Base-by-base conservation (phyloP, 2,888 invertebrate species). In the Drosophila buzzatii region DNA sequence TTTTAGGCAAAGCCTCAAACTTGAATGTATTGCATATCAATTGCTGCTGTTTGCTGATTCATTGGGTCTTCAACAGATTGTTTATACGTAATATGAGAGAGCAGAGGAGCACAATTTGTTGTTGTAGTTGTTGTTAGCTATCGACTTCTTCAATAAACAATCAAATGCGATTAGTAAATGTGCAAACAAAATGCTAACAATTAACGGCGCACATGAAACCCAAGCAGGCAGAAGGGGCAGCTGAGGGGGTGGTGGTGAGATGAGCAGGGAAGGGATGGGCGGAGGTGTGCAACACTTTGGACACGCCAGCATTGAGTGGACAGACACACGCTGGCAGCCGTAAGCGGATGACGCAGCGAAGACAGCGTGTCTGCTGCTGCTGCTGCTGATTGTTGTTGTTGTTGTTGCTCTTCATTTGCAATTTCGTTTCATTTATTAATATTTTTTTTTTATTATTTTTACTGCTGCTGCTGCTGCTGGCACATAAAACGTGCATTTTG, bases 401-500 rank as follows among this genome's bases (percentile, higher is more conserved):
- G 51, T 41, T 55, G 64, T 41, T 76, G 61, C 64, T 80, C 67
- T 76, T 82, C 73, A 77, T 73, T 70, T 85, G 68, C 72, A 70
- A 73, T 81, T 83, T 76, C 65, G 69, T 73, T 77, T 71, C 78
- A 71, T 73, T 89, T 73, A 74, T 86, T 78, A 84, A 81, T 81
- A 72, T 61, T 41, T 41, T 62, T n/a, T 45, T 57, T 61, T 56
- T 57, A 9, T 31, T 49, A 23, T 52, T 61, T 4, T 63, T 76
- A 31, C 39, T 60, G 23, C 52, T 73, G 44, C 42, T 60, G 31
- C 53, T 73, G 45, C 18, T 75, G 45, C 60, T 74, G 58, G 65
- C 65, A 63, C 62, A 70, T 60, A 70, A 82, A 88, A 89, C 85
- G 90, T 88, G 85, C 90, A 77, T 49, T 82, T 89, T 89, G 73